phyloP scores from a whole-genome alignment of 2,113 vertebrate species.

The Herpetotheres cachinnans region DNA sequence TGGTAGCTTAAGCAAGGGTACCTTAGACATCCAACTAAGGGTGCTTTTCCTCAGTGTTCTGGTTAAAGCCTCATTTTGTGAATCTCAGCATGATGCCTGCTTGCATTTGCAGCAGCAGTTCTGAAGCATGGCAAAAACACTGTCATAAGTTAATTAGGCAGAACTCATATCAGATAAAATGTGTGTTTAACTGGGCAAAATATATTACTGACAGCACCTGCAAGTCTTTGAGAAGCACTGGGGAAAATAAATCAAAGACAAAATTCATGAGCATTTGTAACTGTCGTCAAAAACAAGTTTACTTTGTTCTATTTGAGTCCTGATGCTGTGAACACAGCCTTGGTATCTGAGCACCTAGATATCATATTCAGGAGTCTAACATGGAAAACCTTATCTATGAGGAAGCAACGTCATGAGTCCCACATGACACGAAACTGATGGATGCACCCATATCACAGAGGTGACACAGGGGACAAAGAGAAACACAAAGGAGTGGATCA shows the following conservation, averaged over 20 bases:
- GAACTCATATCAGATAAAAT: not conserved
- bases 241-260: not conserved
- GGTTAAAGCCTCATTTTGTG: not conserved
- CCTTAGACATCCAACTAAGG: not conserved
- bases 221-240: not conserved
- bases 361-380: not conserved
- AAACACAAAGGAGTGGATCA: conserved; percentile 47
- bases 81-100: not conserved
- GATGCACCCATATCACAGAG: not conserved
- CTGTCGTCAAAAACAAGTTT: not conserved
- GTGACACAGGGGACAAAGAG: conserved; percentile 51
- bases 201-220: not conserved
- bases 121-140: not conserved
- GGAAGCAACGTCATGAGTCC: not conserved
- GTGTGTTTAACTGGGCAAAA: not conserved
- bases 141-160: not conserved
- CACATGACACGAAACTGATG: conserved; percentile 24
- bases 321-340: not conserved
- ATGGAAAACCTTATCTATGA: conserved; percentile 49
- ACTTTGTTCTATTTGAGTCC: not conserved
- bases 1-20: not conserved
- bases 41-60: not conserved
- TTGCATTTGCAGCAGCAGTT: not conserved
- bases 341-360: not conserved
- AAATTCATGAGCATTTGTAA: conserved; percentile 11